Base-by-base conservation (phyloP, 2,113 vertebrate species). In the Onychostoma macrolepis region DNA sequence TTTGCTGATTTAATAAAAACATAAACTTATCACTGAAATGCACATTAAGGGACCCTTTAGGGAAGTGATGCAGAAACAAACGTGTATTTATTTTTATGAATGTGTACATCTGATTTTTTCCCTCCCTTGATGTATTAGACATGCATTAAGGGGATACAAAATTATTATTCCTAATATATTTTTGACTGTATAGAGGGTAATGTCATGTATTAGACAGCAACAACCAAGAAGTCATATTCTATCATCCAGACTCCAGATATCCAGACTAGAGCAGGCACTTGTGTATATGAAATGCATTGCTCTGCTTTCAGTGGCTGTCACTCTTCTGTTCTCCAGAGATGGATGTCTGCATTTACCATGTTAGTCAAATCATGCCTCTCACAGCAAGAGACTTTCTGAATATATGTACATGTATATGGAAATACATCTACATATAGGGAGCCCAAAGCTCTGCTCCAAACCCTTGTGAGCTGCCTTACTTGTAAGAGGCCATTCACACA, bases 201-300 rank as follows among this genome's bases (percentile, higher is more conserved):
- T 67, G 45, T 26, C 74, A 56, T 41, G n/a, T 75, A 74, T 61
- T 41, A 69, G 88, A 90, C 41, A 78, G 85, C 80, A 82, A 13
- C 67, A 78, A 67, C 24, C 80, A 85, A 85, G 41, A 83, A 43
- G 45, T 45, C 79, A 28, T 26, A 76, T 72, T 88, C 84, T 61
- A 87, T 90, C 88, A 86, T 85, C 79, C 75, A 56, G 65, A 91
- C 89, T 90, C 91, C 91, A 88, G 92, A 91, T 87, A 89, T 86
- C 87, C 83, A 84, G 86, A 78, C 82, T 77, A 24, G 74, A 90
- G 88, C 45, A 63, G 71, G 45, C 84, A 88, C 87, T 84, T 86
- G 79, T 58, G 86, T 92, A 89, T 93, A 94, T 94, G 92, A 92
- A 93, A 95, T n/a, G 74, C 90, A 93, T 89, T 63, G 67, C 84